Evolutionary conservation across 2,797 vertebrate genomes (phyloP).

Genomic region (Odontamblyopus lacepedii): DNA sequence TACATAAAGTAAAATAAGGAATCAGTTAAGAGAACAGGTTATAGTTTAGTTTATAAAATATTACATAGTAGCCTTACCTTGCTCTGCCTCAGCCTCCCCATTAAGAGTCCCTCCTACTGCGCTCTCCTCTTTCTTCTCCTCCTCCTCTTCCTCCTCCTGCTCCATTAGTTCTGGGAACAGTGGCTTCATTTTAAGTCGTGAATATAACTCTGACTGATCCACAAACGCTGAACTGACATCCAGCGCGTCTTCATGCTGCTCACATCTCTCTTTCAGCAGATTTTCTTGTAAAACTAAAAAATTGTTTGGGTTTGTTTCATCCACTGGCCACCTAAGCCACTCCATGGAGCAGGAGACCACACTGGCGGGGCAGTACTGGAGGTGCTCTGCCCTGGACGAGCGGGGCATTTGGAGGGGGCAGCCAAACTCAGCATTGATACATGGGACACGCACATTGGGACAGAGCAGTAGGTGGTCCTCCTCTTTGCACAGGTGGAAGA

Average conservation of each 20-base stretch:
- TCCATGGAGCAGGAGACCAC: conserved; percentile 94
- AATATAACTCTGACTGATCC: conserved; percentile 87
- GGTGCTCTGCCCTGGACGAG: conserved; percentile 84
- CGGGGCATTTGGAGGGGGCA: conserved; percentile 88
- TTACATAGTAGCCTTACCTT: conserved; percentile 47
- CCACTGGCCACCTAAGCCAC: conserved; percentile 91
- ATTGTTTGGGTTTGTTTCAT: conserved; percentile 76
- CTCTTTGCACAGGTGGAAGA: conserved; percentile 95
- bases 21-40: not conserved
- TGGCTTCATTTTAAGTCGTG: conserved; percentile 83
- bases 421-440: conserved; percentile 87
- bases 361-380: conserved; percentile 90
- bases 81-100: conserved; percentile 41
- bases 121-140: conserved; percentile 33
- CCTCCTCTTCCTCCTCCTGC: conserved; percentile 39
- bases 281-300: conserved; percentile 46
- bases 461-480: conserved; percentile 90
- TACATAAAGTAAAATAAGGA: not conserved
- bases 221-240: conserved; percentile 85
- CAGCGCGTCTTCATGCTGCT: conserved; percentile 39
- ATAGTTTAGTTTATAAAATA: not conserved
- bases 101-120: conserved; percentile 51
- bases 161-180: conserved; percentile 87
- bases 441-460: conserved; percentile 87
- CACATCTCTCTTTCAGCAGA: conserved; percentile 36